Evolutionary conservation across 2,797 vertebrate species (phyloP).

Genomic region (Sitta carolinensis): DNA sequence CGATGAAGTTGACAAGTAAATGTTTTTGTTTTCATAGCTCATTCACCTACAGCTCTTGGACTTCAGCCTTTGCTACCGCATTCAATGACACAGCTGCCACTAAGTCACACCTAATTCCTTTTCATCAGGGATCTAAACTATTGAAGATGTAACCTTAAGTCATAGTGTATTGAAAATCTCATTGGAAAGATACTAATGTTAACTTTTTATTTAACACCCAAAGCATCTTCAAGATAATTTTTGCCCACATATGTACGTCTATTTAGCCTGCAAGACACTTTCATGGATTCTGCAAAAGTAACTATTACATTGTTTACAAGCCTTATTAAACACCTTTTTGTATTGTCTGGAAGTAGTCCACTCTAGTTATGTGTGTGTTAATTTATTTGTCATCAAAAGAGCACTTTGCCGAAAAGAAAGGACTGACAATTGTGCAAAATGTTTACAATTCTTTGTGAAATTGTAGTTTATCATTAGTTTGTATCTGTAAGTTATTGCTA

Average conservation of each 20-base stretch:
- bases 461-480: constrained; percentile 80
- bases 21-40: constrained; percentile 82
- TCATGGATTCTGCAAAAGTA: constrained; percentile 75
- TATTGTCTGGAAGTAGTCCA: constrained; percentile 82
- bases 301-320: constrained; percentile 77
- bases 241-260: constrained; percentile 74
- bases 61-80: constrained; percentile 91
- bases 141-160: constrained; percentile 71
- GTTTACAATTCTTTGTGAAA: constrained; percentile 85
- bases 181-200: constrained; percentile 73
- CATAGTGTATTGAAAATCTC: constrained; percentile 70
- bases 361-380: constrained; percentile 85
- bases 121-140: constrained; percentile 76
- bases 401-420: constrained; percentile 90
- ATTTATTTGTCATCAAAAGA: constrained; percentile 94
- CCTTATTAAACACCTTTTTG: constrained; percentile 76
- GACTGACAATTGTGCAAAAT: constrained; percentile 83
- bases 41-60: constrained; percentile 88
- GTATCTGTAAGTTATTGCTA: constrained; percentile 84
- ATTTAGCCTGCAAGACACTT: constrained; percentile 82
- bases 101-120: constrained; percentile 87
- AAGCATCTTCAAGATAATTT: constrained; percentile 70
- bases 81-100: constrained; percentile 89
- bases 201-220: constrained; percentile 75
- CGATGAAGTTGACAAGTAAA: constrained; percentile 46